Evolutionary conservation across 1,140 invertebrate genomes (phyloP), one percentile per base, ranked within the genome.

Genomic region (Rhagoletis pomonella): DNA sequence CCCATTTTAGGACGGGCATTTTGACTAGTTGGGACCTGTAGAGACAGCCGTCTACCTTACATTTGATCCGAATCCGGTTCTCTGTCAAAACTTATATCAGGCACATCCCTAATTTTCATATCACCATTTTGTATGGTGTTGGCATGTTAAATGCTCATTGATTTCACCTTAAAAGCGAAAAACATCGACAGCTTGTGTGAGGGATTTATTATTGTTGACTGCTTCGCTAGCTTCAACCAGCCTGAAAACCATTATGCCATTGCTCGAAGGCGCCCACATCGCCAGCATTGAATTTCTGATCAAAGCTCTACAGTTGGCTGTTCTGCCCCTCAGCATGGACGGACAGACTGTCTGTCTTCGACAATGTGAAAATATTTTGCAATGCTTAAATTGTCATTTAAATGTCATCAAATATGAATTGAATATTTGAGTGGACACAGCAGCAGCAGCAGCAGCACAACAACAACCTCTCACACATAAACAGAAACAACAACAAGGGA

Each of bases 371-470:
- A 81, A 81, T 81, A 81, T 81, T 81, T 81, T 81, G 50, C 73
- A 81, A 81, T 81, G 47, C 73, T 81, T 81, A 81, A 81, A 29
- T 29, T 29, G 73, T 81, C 73, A 81, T 81, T 81, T 81, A 81
- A 81, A 81, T 81, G 73, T 81, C 73, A 81, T 81, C 73, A 81
- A 81, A 81, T 81, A 81, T 81, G 73, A 81, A 81, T 81, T 81
- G 73, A 81, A 81, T 81, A 81, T 81, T 81, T 81, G 73, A 81
- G 73, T 81, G 73, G 55, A 81, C 73, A 19, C 47, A 19, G 73
- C 47, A 14, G 44, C 44, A 50, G 44, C 44, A 77, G 5, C 44
- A 44, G 44, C 73, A 81, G 50, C 50, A 19, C 47, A 19, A 55
- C 47, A 50, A 29, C 47, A 50, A 47, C 3, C 7, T 47, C 5